phyloP scores from a whole-genome alignment of 1,140 invertebrate species.

The Pissodes strobi region DNA sequence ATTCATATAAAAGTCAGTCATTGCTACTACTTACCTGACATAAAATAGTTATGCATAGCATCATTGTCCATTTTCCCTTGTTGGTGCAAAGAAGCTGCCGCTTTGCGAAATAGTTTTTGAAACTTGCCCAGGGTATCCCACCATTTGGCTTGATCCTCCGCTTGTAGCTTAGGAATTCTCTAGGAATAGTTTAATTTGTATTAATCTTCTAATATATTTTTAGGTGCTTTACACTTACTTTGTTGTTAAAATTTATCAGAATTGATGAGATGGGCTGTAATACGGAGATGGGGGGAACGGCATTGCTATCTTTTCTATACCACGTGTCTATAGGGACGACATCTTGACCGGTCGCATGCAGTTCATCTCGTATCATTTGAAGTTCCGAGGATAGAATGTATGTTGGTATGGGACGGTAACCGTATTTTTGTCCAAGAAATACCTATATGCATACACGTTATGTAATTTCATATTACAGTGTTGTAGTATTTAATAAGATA shows the following conservation, averaged over 20 bases:
- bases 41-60: slow-evolving; percentile 97
- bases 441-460: too few relatives aligned
- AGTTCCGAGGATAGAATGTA: slow-evolving; percentile 92
- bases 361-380: slow-evolving; percentile 81
- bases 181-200: slow-evolving; percentile 55
- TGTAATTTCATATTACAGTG: too few relatives aligned
- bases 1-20: background rate
- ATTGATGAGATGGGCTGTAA: slow-evolving; percentile 97
- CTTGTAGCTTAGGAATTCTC: slow-evolving; percentile 91
- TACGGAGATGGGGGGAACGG: slow-evolving; percentile 89
- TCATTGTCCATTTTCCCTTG: slow-evolving; percentile 88
- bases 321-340: slow-evolving; percentile 86
- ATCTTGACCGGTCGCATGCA: slow-evolving; percentile 79
- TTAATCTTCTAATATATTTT: background rate
- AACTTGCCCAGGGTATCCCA: slow-evolving; percentile 96
- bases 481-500: background rate
- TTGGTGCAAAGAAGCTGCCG: slow-evolving; percentile 81
- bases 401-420: slow-evolving; percentile 95
- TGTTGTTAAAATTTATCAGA: slow-evolving; percentile 96
- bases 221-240: slow-evolving; percentile 64
- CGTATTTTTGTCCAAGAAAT: slow-evolving; percentile 97
- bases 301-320: slow-evolving; percentile 97
- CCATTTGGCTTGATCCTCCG: slow-evolving; percentile 95
- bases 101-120: slow-evolving; percentile 92
- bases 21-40: slow-evolving; percentile 80